Base-by-base conservation (phyloP, 2,888 invertebrate genomes). In the Phania funesta region DNA sequence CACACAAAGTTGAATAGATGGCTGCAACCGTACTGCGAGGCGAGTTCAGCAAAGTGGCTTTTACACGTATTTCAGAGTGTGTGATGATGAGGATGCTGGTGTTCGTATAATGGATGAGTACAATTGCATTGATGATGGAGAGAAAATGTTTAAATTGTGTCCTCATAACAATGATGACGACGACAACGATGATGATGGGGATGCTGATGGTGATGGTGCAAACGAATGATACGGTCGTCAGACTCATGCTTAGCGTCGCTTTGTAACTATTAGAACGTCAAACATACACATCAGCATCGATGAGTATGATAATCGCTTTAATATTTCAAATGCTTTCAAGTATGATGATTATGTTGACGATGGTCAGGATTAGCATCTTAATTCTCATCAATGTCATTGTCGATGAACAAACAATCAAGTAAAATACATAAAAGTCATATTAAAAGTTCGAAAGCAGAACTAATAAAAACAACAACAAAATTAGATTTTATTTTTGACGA, bases 311-410 rank as follows among this genome's bases (percentile, higher is more conserved):
- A 54, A 44, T 29, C 38, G 29, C 13, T 26, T 48, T 58, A 58
- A 70, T 70, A 56, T 18, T 44, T 70, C 24, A 50, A 46, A 54
- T 32, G 44, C 54, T 54, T 32, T 26, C 46, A 48, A 58, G 24
- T 22, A 48, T 67, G 13, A 50, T 44, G 52, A 71, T 52, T 56
- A 26, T 80, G 71, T 64, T 64, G 80, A 35, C 29, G 26, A 29
- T 68, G 60, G 38, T 11, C 16, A 24, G 54, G 73, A 77, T 73
- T 77, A 77, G 62, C 77, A 81, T 48, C 46, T 48, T 56, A 81
- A 71, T 71, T 46, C 60, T 26, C 67, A 62, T 81, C 56, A 81
- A 70, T 75, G 75, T 65, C 70, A 70, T 65, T 65, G 64, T 50
- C 56, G 74, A 68, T 70, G 62, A 75, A 50, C 56, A 70, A 75